Evolutionary conservation across 2,888 invertebrate genomes (phyloP), one percentile per base, ranked within the genome.

Genomic region (Heliconius cydno): DNA sequence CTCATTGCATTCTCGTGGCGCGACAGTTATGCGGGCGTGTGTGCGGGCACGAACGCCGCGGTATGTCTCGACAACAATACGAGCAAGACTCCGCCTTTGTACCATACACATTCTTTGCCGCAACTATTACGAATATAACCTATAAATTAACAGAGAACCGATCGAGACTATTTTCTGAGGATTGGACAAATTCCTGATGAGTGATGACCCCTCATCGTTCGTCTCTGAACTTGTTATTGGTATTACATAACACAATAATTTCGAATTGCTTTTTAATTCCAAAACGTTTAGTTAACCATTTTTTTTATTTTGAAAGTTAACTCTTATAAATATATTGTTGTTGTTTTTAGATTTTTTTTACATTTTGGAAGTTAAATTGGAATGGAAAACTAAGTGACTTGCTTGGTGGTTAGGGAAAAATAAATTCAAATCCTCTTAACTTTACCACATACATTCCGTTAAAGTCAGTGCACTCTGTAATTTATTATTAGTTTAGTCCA

Each of bases 41-140:
- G 91, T 88, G 91, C 88, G 88, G 84, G 88, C 88, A 87, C 87
- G 89, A 89, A 85, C 87, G 83, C 82, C 85, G 85, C 86, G 88
- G 88, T 90, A 89, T 90, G 89, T 90, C 90, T 90, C 89, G 88
- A 89, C 89, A 89, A 89, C 90, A 89, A 90, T 91, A 92, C 94
- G 93, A 94, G 94, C 94, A 89, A 92, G 91, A 92, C 93, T 93
- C 91, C 93, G 90, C 93, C 94, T 92, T 41, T 90, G 89, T 87
- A 89, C 91, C 90, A 92, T 93, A 93, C 92, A 94, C 94, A 94
- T 94, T 94, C 92, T 94, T 94, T 91, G 92, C 89, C 89, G 88
- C 92, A 91, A 92, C 93, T 91, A 92, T 92, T 93, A 90, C 90
- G 91, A 92, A 93, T 93, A 92, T 94, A 92, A 93, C 91, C 92